These are phyloP conservation scores for Sminthurinus aureus DNA, from an alignment of 2,888 invertebrate genomes.

Conservation along the genomic window DNA sequence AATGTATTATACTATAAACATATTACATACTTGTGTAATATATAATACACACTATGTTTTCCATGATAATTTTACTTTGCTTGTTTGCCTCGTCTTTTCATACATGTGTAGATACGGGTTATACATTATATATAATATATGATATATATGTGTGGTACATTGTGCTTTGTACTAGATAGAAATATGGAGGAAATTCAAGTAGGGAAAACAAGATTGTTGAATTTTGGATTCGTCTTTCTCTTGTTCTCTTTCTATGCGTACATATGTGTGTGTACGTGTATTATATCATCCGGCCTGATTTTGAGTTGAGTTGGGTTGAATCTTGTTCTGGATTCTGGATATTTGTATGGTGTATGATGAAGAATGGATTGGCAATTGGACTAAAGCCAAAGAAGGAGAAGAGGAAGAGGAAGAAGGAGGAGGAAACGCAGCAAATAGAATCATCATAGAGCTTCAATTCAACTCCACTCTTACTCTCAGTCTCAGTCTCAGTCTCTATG, in stretches of 20 bases:
- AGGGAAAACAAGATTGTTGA: not conserved
- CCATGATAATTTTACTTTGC: too few relatives aligned
- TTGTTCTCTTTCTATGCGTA: not conserved
- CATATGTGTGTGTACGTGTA: not conserved
- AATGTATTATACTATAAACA: too few relatives aligned
- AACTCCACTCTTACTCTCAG: not conserved
- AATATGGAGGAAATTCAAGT: not conserved
- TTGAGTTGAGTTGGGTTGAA: not conserved
- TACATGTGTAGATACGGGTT: too few relatives aligned
- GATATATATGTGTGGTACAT: too few relatives aligned
- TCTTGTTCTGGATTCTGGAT: too few relatives aligned
- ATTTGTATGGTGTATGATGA: too few relatives aligned
- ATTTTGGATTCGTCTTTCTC: not conserved
- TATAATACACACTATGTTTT: too few relatives aligned
- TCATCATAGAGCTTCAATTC: not conserved
- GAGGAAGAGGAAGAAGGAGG: not conserved
- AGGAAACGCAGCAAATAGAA: conserved; percentile 4
- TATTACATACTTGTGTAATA: too few relatives aligned
- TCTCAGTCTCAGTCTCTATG: too few relatives aligned
- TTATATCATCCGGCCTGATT: not conserved
- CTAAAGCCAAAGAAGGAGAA: not conserved
- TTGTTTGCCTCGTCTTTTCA: not conserved
- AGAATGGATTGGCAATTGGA: not conserved
- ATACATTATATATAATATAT: too few relatives aligned
- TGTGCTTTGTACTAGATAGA: too few relatives aligned